Conservation (phyloP, 2,797 vertebrate species). For the Schizopygopsis malacanthus region DNA sequence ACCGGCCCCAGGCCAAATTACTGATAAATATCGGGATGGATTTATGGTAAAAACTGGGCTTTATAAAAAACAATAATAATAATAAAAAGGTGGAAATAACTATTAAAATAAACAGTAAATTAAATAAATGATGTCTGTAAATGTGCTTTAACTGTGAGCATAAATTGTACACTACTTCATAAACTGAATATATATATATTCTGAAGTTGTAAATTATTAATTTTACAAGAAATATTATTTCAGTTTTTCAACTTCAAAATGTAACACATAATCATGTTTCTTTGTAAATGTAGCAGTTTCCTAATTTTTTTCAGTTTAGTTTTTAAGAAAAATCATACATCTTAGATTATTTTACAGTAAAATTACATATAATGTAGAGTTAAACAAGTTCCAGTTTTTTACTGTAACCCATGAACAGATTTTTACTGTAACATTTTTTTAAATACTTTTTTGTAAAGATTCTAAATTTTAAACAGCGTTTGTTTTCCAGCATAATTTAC, state of each 20-base stretch:
- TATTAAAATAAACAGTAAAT: neutral
- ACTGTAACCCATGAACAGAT: neutral
- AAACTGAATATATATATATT: no score
- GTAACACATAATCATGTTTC: neutral
- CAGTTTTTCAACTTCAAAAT: neutral
- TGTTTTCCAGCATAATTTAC: neutral
- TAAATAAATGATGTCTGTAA: no score
- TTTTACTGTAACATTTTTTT: neutral
- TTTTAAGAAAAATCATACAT: neutral
- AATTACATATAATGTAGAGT: neutral
- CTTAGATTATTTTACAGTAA: neutral
- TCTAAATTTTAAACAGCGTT: neutral
- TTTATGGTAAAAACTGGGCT: neutral
- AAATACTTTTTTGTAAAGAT: neutral
- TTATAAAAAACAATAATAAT: neutral
- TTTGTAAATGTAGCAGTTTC: neutral
- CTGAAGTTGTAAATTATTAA: no score
- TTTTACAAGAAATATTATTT: no score
- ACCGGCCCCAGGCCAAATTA: no score
- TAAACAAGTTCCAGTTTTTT: neutral
- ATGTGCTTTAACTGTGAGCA: neutral
- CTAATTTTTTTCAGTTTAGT: neutral
- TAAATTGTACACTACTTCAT: no score
- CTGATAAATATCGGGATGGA: neutral
- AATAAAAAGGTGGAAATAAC: neutral